phyloP scores from a whole-genome alignment of 2,113 vertebrate species.

The Fukomys damarensis region DNA sequence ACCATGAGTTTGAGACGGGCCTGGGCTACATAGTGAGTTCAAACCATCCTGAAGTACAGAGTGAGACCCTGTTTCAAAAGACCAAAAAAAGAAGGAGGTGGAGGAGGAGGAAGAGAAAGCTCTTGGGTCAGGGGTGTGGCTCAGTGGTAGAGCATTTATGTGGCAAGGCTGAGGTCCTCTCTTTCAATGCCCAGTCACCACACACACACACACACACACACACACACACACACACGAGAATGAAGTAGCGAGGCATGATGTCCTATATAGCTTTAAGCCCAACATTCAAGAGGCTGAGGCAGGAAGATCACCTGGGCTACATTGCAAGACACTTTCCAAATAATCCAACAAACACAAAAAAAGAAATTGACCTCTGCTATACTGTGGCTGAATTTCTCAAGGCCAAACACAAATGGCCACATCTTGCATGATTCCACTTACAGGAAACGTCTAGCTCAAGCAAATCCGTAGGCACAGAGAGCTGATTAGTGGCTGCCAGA shows the following conservation, averaged over 20 bases:
- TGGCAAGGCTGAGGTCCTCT: background rate
- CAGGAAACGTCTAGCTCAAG: background rate
- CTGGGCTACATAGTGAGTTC: background rate
- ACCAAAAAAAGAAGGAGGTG: background rate
- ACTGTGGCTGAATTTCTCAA: background rate
- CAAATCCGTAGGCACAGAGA: background rate
- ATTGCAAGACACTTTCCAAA: background rate
- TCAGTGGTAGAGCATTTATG: background rate
- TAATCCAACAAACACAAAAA: background rate
- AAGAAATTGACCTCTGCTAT: background rate
- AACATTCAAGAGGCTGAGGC: background rate
- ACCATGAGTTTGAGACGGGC: background rate
- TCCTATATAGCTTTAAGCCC: background rate
- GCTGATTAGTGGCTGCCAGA: background rate
- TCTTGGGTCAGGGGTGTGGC: background rate
- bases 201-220: background rate
- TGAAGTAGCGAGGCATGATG: background rate
- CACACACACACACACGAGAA: background rate
- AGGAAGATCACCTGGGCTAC: background rate
- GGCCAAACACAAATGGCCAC: background rate
- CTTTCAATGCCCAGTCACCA: background rate
- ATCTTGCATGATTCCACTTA: background rate
- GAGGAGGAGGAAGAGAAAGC: background rate
- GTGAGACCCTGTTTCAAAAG: background rate
- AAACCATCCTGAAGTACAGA: background rate